Evolutionary conservation across 2,113 vertebrate species (phyloP).

Genomic region (Equus przewalskii): DNA sequence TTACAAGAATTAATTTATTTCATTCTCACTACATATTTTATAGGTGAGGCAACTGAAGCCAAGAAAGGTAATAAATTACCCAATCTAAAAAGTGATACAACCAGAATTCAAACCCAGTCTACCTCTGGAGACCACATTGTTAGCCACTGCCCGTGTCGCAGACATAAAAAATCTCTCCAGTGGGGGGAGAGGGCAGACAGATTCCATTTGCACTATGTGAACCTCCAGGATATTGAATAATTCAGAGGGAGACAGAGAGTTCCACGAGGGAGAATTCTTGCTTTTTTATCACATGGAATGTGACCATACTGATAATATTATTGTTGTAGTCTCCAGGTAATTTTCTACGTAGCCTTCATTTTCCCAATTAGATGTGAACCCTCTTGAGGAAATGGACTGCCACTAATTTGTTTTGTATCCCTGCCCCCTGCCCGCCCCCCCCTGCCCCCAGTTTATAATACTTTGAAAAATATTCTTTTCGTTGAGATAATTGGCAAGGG

Average conservation of each 20-base stretch:
- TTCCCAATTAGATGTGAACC: neutral
- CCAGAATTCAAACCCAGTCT: slow-evolving; percentile 26
- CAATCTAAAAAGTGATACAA: neutral
- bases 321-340: slow-evolving; percentile 1
- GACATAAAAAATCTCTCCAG: neutral
- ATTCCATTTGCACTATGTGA: neutral
- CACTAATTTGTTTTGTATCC: neutral
- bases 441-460: neutral
- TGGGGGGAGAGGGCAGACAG: neutral
- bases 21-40: neutral
- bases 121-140: neutral
- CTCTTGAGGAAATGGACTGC: neutral
- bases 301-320: neutral
- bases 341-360: neutral
- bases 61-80: neutral
- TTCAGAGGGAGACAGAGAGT: neutral
- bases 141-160: neutral
- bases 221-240: neutral
- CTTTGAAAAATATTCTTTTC: neutral
- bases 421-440: no score
- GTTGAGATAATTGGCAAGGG: neutral
- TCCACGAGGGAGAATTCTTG: neutral
- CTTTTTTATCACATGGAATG: neutral
- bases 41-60: neutral
- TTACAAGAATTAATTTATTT: neutral